Percentiles rank a stretch among this genome's conserved stretches.
phyloP scores from a whole-genome alignment of 2,113 vertebrate genomes.

The Talpa occidentalis region DNA sequence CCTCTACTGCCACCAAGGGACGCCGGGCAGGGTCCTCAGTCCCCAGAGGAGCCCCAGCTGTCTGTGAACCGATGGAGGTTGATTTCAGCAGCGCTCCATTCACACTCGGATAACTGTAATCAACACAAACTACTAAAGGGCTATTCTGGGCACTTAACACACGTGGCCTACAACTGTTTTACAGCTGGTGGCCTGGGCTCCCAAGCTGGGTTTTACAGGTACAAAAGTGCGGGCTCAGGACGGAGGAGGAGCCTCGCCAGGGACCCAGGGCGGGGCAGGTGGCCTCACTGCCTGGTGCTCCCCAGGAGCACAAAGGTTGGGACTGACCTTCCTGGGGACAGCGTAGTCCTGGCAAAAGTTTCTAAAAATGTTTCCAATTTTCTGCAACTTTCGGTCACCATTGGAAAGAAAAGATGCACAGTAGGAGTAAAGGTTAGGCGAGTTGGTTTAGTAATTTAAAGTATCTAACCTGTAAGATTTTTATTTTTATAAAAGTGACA shows the following conservation, averaged over 20 bases:
- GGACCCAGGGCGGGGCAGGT: fast-evolving
- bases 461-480: not conserved
- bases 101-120: no score
- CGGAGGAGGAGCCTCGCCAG: not conserved
- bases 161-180: not conserved
- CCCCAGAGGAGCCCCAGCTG: not conserved
- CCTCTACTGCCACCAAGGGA: not conserved
- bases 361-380: not conserved
- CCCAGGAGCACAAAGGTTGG: not conserved
- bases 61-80: fast-evolving
- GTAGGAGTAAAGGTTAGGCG: not conserved
- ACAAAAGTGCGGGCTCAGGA: not conserved
- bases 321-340: fast-evolving
- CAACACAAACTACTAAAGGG: not conserved
- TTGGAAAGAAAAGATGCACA: not conserved
- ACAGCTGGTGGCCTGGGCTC: not conserved
- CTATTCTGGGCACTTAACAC: not conserved
- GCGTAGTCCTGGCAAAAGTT: not conserved
- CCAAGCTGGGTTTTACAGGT: no score
- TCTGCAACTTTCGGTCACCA: not conserved
- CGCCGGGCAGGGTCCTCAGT: not conserved
- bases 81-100: not conserved
- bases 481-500: not conserved
- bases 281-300: not conserved
- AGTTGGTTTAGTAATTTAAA: not conserved